Conservation (phyloP, 2,888 invertebrate species). For the Leptogaster cylindrica region DNA sequence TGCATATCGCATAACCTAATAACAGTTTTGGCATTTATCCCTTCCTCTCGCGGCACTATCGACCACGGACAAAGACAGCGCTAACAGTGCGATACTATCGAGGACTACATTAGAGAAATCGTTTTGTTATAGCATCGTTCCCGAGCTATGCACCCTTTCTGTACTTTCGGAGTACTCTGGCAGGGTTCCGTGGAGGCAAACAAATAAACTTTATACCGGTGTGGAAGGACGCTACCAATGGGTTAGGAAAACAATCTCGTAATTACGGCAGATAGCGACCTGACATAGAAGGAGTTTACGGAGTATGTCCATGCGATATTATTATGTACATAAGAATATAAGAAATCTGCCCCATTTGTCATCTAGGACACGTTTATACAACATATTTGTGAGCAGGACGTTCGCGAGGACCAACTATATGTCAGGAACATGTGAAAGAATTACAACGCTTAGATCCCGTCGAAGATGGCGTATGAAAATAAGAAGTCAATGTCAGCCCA, state of each 20-base stretch:
- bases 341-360: constrained; percentile 58
- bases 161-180: not conserved
- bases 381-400: constrained; percentile 26
- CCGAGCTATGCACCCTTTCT: not conserved
- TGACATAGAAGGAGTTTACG: not conserved
- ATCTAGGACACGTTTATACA: constrained; percentile 61
- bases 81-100: constrained; percentile 13
- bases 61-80: constrained; percentile 19
- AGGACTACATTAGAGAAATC: constrained; percentile 19
- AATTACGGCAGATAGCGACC: constrained; percentile 11
- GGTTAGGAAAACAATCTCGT: constrained; percentile 29
- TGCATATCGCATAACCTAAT: constrained; percentile 48
- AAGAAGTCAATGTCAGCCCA: constrained; percentile 2
- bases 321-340: constrained; percentile 46
- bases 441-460: constrained; percentile 2
- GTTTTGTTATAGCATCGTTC: constrained; percentile 10
- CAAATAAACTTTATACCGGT: constrained; percentile 16
- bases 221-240: constrained; percentile 26
- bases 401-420: not conserved
- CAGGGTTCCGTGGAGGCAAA: not conserved
- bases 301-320: no score
- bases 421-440: not conserved
- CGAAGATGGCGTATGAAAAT: not conserved
- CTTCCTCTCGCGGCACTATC: constrained; percentile 2
- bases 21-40: constrained; percentile 47